Evolutionary conservation across 2,113 vertebrate genomes (phyloP), one percentile per base, ranked within the genome.

Genomic region (Rynchops niger): DNA sequence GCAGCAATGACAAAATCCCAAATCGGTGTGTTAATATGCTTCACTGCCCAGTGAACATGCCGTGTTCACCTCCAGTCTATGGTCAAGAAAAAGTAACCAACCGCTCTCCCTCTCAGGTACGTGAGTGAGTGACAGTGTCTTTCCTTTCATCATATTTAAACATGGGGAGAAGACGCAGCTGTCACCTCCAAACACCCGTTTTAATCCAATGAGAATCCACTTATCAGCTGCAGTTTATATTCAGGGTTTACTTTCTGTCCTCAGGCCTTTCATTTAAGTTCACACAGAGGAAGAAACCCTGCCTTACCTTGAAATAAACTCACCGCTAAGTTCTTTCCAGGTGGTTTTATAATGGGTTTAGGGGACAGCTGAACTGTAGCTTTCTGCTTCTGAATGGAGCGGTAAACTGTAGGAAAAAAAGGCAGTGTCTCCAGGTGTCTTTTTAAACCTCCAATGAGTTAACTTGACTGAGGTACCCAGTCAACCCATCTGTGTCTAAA

Each of bases 71-170:
- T 79, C 30, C 36, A 40, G 29, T 4, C 29, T 50, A 45, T 0
- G 6, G 34, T 25, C 40, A 90, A 74, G 52, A 77, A 26, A 56
- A 70, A 56, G 5, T 11, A 86, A 63, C 19, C 34, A 62, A 11
- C 13, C 1, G 1, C 55, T 58, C 38, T 73, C 12, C 9, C 19
- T 53, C 47, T 56, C 1, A 1, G 15, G 8, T 34, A 19, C 6
- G 36, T 12, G 15, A 38, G 16, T 13, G 45, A 53, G 27, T 56
- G 62, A 56, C 36, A 38, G 18, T 15, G 15, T 53, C 50, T 61
- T 72, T 90, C 59, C 50, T 81, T 38, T 38, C 22, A 59, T 52
- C 11, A 9, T 21, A 55, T 27, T 67, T 58, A 77, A 87, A 56
- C 11, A 34, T 6, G 5, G 9, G 5, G 12, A 15, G 20, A 81